Percentiles rank a stretch among this genome's conserved stretches.
These are phyloP conservation scores for Scaptomyza graminum DNA, from an alignment of 1,140 invertebrate genomes.

Conservation along the genomic window DNA sequence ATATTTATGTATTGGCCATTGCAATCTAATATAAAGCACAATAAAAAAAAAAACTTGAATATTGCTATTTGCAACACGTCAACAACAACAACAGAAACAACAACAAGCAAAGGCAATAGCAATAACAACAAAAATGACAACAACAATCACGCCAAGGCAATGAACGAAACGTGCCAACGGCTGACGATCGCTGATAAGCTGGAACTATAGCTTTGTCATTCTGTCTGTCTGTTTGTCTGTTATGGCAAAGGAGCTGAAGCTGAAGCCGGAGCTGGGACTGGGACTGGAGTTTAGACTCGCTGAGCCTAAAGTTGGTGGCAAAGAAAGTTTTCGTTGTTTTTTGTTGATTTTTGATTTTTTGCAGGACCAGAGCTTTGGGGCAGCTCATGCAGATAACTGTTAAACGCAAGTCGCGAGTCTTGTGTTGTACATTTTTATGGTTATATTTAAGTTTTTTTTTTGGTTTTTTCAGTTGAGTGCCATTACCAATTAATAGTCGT, in stretches of 20 bases:
- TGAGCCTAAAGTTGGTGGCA: slow-evolving; percentile 21
- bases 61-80: slow-evolving; percentile 80
- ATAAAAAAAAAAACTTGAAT: slow-evolving; percentile 79
- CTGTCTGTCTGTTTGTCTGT: slow-evolving; percentile 1
- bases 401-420: slow-evolving; percentile 6
- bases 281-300: not conserved
- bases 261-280: slow-evolving; percentile 16
- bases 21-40: slow-evolving; percentile 80
- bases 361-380: slow-evolving; percentile 48
- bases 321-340: slow-evolving; percentile 62
- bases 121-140: slow-evolving; percentile 30
- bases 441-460: slow-evolving; percentile 54
- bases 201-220: slow-evolving; percentile 1
- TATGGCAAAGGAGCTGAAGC: slow-evolving; percentile 45
- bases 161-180: slow-evolving; percentile 80
- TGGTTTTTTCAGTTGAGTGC: slow-evolving; percentile 44
- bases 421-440: slow-evolving; percentile 74
- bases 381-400: slow-evolving; percentile 28
- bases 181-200: slow-evolving; percentile 73
- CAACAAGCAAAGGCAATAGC: slow-evolving; percentile 30
- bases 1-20: slow-evolving; percentile 76
- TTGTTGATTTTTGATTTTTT: not conserved
- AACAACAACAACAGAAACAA: slow-evolving; percentile 46
- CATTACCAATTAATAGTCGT: slow-evolving; percentile 80
- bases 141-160: slow-evolving; percentile 68